Evolutionary conservation across 1,140 invertebrate genomes (phyloP).

Genomic region (Palaemon carinicauda): DNA sequence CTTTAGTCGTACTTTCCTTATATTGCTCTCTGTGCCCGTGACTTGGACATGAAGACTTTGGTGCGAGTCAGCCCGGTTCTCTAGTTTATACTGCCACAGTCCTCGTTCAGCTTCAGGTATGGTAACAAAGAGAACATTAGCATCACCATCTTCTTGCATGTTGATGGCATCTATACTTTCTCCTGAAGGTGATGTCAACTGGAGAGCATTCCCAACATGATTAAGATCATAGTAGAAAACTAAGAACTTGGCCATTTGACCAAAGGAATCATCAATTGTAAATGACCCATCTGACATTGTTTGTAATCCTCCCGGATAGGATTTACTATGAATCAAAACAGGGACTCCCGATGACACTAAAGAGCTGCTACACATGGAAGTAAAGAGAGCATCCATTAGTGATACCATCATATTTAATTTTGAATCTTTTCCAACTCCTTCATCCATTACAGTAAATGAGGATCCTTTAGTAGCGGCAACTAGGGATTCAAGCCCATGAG

Average conservation of each 20-base stretch:
- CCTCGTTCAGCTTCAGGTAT: background rate
- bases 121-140: background rate
- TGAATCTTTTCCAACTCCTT: background rate
- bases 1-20: background rate
- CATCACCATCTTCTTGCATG: background rate
- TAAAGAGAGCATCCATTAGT: background rate
- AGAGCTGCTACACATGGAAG: background rate
- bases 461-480: background rate
- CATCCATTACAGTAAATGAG: background rate
- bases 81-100: background rate
- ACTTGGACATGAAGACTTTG: background rate
- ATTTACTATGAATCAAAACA: background rate
- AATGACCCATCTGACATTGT: background rate
- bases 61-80: background rate
- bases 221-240: background rate
- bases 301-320: background rate
- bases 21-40: conserved; percentile 1
- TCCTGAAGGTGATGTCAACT: background rate
- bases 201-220: background rate
- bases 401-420: background rate
- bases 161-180: background rate
- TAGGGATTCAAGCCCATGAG: background rate
- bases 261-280: background rate
- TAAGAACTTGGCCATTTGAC: background rate
- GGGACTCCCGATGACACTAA: background rate